phyloP scores from a whole-genome alignment of 2,797 vertebrate species.

The Acipenser transmontanus region DNA sequence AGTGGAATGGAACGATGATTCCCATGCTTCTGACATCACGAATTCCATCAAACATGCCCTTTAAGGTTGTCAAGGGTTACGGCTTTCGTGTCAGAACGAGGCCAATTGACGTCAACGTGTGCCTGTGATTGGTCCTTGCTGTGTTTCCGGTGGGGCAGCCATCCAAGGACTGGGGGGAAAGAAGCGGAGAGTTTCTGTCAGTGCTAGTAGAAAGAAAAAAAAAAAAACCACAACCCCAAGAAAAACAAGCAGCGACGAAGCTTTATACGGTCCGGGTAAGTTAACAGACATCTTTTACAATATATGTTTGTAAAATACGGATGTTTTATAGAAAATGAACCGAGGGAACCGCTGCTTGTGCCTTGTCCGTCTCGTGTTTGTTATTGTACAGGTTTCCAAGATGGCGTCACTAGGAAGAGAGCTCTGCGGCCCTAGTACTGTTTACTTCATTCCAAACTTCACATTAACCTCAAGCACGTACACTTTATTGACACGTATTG shows the following conservation, averaged over 20 bases:
- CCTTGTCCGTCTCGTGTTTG: constrained; percentile 11
- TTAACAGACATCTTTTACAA: background rate
- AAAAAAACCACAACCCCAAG: constrained; percentile 10
- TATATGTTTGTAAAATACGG: background rate
- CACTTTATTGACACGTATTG: too few species aligned
- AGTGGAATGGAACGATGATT: background rate
- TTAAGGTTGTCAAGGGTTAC: constrained; percentile 86
- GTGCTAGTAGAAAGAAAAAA: constrained; percentile 23
- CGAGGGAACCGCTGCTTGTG: background rate
- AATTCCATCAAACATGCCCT: constrained; percentile 43
- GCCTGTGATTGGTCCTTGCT: constrained; percentile 65
- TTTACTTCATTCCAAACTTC: background rate
- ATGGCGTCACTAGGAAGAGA: constrained; percentile 56
- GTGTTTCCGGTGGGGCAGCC: constrained; percentile 81
- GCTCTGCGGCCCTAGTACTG: constrained; percentile 43
- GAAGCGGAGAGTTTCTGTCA: constrained; percentile 52
- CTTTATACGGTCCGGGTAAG: constrained; percentile 30
- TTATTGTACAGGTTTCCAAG: constrained; percentile 66
- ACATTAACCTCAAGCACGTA: background rate
- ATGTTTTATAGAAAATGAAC: background rate
- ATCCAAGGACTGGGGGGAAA: constrained; percentile 51
- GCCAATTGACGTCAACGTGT: constrained; percentile 84
- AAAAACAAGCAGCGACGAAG: constrained; percentile 32
- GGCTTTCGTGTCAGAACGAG: constrained; percentile 69
- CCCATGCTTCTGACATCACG: constrained; percentile 45